Evolutionary conservation across 2,113 vertebrate genomes (phyloP).

Genomic region (Oxyruncus cristatus): DNA sequence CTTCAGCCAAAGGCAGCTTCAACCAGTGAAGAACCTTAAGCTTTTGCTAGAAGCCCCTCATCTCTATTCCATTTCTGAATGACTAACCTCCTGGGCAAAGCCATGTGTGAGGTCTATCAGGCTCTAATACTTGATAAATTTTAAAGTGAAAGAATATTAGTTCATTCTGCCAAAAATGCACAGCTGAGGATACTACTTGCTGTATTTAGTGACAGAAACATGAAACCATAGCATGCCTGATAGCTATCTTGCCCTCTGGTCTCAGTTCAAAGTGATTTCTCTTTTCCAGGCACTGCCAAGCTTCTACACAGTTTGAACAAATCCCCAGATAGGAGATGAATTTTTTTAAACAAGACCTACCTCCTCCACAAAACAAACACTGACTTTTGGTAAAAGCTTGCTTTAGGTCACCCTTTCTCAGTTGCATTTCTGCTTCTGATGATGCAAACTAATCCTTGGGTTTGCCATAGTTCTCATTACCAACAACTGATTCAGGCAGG

Average conservation of each 20-base stretch:
- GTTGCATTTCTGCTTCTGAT: background rate
- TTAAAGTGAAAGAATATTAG: background rate
- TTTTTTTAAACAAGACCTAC: background rate
- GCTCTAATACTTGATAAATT: background rate
- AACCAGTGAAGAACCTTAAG: background rate
- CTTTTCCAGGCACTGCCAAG: background rate
- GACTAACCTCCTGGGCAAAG: background rate
- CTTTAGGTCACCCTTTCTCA: background rate
- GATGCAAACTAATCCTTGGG: background rate
- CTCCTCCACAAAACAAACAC: background rate
- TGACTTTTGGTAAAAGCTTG: background rate
- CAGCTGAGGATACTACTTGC: background rate
- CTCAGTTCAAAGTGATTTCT: background rate
- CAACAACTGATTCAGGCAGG: background rate
- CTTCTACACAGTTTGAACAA: background rate
- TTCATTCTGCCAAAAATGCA: background rate
- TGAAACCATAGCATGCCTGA: background rate
- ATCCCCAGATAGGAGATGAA: background rate
- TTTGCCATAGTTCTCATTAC: background rate
- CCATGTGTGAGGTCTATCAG: background rate
- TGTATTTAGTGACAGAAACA: background rate
- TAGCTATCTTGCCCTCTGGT: background rate
- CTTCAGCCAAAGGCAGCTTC: background rate
- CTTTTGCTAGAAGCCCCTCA: background rate
- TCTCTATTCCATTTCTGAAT: background rate